Percentiles rank a stretch among this genome's conserved stretches.
Evolutionary conservation across 2,113 vertebrate genomes (phyloP).

Genomic region (Mesitornis unicolor): DNA sequence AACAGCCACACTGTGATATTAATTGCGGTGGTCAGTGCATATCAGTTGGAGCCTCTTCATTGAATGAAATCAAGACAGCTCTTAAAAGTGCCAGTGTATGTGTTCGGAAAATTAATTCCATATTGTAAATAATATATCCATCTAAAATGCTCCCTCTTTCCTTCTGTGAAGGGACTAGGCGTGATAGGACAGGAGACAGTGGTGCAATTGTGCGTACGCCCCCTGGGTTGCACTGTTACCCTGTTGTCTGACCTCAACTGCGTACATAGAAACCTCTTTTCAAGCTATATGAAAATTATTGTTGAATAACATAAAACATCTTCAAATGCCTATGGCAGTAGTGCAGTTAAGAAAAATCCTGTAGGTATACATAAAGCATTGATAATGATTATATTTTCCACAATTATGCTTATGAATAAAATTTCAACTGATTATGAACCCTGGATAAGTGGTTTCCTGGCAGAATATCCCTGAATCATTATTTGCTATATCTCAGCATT

Average conservation of each 20-base stretch:
- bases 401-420: neutral
- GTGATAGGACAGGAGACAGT: rapidly evolving
- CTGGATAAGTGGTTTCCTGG: neutral
- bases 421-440: neutral
- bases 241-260: neutral
- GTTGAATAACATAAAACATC: neutral
- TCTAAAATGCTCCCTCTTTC: neutral
- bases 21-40: neutral
- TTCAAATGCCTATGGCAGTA: neutral
- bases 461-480: neutral
- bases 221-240: neutral
- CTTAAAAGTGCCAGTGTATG: neutral
- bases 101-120: neutral
- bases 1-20: neutral
- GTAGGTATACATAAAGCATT: neutral
- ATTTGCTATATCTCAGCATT: neutral
- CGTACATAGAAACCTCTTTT: neutral
- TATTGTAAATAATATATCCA: neutral
- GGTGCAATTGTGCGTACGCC: rapidly evolving
- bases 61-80: neutral
- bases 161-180: neutral
- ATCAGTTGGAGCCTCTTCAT: neutral
- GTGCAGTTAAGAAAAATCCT: neutral
- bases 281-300: neutral
- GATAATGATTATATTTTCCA: neutral